A percentile compares a stretch with the other conserved stretches of the same genome.
These are phyloP conservation scores for Romanomermis culicivorax DNA, from an alignment of 2,888 invertebrate genomes.

Conservation along the genomic window DNA sequence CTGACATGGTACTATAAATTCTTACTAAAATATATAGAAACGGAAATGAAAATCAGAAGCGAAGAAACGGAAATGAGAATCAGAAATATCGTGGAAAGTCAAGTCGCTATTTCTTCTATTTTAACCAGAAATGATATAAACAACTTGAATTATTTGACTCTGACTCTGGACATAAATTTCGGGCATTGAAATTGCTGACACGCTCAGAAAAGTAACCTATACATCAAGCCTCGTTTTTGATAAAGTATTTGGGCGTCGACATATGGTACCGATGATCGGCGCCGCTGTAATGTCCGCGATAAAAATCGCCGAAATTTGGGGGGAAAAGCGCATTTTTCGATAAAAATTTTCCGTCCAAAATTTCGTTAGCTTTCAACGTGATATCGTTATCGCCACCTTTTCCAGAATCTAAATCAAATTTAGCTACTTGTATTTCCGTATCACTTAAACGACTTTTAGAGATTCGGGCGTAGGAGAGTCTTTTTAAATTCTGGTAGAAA, in stretches of 20 bases:
- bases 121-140: too few relatives aligned
- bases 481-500: slow-evolving; percentile 29
- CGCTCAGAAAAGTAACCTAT: too few relatives aligned
- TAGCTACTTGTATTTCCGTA: slow-evolving; percentile 30
- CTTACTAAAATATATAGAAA: too few relatives aligned
- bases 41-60: too few relatives aligned
- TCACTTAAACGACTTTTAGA: slow-evolving; percentile 31
- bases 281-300: slow-evolving; percentile 26
- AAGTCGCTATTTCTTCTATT: too few relatives aligned
- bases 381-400: slow-evolving; percentile 12
- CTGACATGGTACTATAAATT: too few relatives aligned
- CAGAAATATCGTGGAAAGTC: too few relatives aligned
- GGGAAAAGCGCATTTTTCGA: not conserved
- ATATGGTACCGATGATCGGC: slow-evolving; percentile 27
- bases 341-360: not conserved
- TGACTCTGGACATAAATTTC: too few relatives aligned
- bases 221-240: too few relatives aligned
- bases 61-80: too few relatives aligned
- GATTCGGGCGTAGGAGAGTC: slow-evolving; percentile 30
- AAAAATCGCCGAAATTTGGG: slow-evolving; percentile 22
- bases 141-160: too few relatives aligned
- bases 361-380: slow-evolving; percentile 6
- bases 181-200: too few relatives aligned
- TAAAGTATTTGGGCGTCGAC: slow-evolving; percentile 31
- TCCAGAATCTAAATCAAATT: slow-evolving; percentile 15